Conservation (phyloP, 2,113 vertebrate species). For the Paradoxurus hermaphroditus region DNA sequence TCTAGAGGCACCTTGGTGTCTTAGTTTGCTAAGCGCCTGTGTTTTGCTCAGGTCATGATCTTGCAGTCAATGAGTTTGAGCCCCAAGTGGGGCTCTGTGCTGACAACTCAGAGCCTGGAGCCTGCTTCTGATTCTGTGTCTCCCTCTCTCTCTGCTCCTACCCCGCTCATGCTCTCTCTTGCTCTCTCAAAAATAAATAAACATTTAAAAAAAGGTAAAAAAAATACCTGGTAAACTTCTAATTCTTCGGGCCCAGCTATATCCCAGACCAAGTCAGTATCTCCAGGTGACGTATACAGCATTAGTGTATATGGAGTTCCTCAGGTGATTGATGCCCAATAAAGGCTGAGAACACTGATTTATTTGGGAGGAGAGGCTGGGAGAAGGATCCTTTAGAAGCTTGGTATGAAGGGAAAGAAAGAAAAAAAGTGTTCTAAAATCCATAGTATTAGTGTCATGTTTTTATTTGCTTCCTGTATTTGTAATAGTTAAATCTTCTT, state of each 20-base stretch:
- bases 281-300: neutral
- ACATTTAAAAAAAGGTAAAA: too few species aligned
- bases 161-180: too few species aligned
- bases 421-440: neutral
- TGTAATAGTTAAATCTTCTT: neutral
- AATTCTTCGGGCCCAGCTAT: neutral
- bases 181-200: too few species aligned
- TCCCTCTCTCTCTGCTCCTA: too few species aligned
- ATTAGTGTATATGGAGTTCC: neutral
- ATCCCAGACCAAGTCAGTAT: neutral
- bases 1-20: too few species aligned
- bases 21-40: too few species aligned
- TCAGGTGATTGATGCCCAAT: neutral
- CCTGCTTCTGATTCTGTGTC: too few species aligned
- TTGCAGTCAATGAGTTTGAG: too few species aligned
- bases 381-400: neutral
- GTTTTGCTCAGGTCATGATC: too few species aligned
- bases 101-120: too few species aligned
- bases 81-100: too few species aligned
- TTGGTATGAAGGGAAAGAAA: neutral
- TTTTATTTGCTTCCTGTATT: neutral
- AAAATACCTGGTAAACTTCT: neutral
- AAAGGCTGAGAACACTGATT: neutral
- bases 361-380: neutral
- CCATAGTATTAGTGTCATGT: neutral